Evolutionary conservation across 1,140 invertebrate species (phyloP).

Genomic region (Lanistes nyassanus): DNA sequence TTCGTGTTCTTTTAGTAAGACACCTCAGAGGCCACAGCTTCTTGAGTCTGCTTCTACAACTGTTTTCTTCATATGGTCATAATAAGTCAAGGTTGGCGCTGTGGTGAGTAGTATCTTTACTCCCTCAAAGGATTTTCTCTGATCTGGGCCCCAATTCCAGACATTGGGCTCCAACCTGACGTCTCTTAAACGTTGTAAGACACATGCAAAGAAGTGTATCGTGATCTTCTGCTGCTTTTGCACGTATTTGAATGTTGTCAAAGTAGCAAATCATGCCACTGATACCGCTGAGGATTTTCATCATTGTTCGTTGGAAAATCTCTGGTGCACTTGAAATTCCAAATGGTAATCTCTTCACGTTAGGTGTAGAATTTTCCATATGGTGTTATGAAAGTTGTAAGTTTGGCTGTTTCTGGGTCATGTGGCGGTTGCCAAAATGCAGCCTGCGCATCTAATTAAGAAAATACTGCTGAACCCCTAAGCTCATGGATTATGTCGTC

Average conservation of each 20-base stretch:
- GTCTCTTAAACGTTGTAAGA: conserved; percentile 30
- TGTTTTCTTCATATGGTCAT: conserved; percentile 13
- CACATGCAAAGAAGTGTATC: conserved; percentile 24
- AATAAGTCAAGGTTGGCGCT: not conserved
- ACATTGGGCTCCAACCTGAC: conserved; percentile 23
- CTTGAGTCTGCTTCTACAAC: conserved; percentile 40
- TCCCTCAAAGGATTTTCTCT: too few relatives aligned
- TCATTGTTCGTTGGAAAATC: conserved; percentile 34
- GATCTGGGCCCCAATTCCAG: not conserved
- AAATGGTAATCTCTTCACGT: conserved; percentile 34
- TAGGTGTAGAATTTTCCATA: conserved; percentile 34
- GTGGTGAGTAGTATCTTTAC: not conserved
- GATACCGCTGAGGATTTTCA: conserved; percentile 24
- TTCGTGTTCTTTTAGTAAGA: conserved; percentile 31
- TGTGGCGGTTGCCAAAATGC: conserved; percentile 35
- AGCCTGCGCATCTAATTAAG: conserved; percentile 22
- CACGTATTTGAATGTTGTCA: conserved; percentile 40
- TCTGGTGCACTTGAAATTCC: conserved; percentile 34
- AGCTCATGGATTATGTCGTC: conserved; percentile 15
- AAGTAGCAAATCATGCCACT: conserved; percentile 23
- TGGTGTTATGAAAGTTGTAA: conserved; percentile 44
- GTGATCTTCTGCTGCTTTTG: conserved; percentile 31
- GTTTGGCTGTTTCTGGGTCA: conserved; percentile 15
- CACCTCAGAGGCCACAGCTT: conserved; percentile 37
- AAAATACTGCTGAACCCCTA: conserved; percentile 12